Base-by-base conservation (phyloP, 2,797 vertebrate species). In the Alfaro cultratus region DNA sequence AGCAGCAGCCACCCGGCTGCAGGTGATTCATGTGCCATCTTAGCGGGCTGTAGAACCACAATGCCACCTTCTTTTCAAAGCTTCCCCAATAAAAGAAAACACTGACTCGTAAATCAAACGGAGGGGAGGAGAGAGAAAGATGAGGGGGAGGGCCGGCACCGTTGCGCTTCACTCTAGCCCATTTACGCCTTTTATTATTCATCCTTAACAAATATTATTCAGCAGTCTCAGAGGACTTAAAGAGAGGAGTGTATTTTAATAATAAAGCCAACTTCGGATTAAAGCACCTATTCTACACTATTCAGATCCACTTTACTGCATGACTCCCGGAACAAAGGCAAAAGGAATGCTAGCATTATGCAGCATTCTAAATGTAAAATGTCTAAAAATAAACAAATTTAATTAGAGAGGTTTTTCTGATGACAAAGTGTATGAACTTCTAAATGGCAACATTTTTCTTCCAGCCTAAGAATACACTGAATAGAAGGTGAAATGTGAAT, bases 191-290 rank as follows among this genome's bases (percentile, higher is more conserved):
- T 92, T 92, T 92, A 93, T 93, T 89, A 92, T 94, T 95, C 92
- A 91, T 85, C 83, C 92, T 92, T 93, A 94, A 94, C 94, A 94
- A 94, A 94, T 94, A 94, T 95, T 94, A 94, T 94, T 92, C 92
- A 80, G n/a, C 77, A 57, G 89, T 94, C 93, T 94, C 89, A 0
- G 85, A 88, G 93, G 93, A 94, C 86, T 91, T 92, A 80, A 77
- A 81, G 79, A 88, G 85, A 80, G 55, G 73, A 88, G 85, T 87
- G 87, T 90, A 86, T 94, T 94, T 95, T 92, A 91, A 92, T 95
- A 94, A 95, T 93, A 91, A 92, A 92, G 75, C 81, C 82, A 51
- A 86, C 85, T 89, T 70, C 83, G 81, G 89, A 94, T 92, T 93
- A 91, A 94, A 93, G 89, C 91, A 84, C 75, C 91, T 89, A 87